A percentile compares a stretch with the other conserved stretches of the same genome.
Evolutionary conservation across 2,888 invertebrate genomes (phyloP).

Genomic region (Phortica magna): DNA sequence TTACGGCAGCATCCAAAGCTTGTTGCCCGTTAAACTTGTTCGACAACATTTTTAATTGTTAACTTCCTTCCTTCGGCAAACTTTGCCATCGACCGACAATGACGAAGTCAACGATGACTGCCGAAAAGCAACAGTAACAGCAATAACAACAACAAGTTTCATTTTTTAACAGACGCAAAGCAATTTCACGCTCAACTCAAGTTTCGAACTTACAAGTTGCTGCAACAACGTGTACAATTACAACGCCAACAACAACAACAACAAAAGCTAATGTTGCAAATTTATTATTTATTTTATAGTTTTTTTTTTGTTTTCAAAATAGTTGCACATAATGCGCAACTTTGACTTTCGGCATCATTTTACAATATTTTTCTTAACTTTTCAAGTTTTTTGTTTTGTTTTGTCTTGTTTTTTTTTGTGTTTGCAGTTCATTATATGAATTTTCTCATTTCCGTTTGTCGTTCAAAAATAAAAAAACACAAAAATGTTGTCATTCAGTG

Average conservation of each 20-base stretch:
- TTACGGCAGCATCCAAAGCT: constrained; percentile 27
- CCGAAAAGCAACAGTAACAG: not conserved
- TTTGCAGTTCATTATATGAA: too few relatives aligned
- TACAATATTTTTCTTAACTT: not conserved
- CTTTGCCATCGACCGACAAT: not conserved
- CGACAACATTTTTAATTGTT: constrained; percentile 53
- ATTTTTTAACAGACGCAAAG: not conserved
- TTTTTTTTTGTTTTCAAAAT: constrained; percentile 37
- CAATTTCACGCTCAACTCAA: not conserved
- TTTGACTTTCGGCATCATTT: constrained; percentile 24
- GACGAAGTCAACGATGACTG: not conserved
- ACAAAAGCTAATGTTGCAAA: constrained; percentile 33
- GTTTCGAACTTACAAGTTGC: constrained; percentile 11
- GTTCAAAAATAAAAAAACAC: constrained; percentile 24
- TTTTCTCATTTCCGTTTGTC: constrained; percentile 34
- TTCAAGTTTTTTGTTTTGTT: not conserved
- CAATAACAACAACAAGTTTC: constrained; percentile 6
- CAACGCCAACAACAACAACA: constrained; percentile 2
- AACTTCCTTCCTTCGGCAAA: constrained; percentile 62
- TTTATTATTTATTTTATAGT: constrained; percentile 28
- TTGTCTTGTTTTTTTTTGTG: not conserved
- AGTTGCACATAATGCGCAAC: constrained; percentile 19
- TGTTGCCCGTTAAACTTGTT: constrained; percentile 57
- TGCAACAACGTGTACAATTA: not conserved
- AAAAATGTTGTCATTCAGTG: constrained; percentile 39